These are phyloP conservation scores for Mamestra brassicae DNA, from an alignment of 2,888 invertebrate species.

Conservation along the genomic window DNA sequence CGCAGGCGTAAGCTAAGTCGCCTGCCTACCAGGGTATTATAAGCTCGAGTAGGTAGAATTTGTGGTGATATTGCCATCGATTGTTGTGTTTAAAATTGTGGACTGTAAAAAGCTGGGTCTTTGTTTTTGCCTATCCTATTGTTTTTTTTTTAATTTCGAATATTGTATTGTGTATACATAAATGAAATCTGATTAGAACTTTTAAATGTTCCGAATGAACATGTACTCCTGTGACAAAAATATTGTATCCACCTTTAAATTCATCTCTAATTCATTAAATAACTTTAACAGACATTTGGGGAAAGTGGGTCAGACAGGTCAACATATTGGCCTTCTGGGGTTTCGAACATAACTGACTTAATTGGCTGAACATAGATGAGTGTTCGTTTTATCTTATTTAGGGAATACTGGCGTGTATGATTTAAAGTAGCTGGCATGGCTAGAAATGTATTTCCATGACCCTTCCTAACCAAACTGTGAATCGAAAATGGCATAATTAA, in stretches of 20 bases:
- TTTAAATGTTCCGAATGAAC: no score
- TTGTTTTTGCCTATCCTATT: no score
- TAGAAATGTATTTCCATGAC: constrained; percentile 10
- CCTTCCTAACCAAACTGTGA: constrained; percentile 1
- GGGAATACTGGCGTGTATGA: not conserved
- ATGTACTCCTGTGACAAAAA: not conserved
- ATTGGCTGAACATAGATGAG: not conserved
- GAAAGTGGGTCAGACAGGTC: not conserved
- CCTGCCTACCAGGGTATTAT: constrained; percentile 27
- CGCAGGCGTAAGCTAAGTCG: constrained; percentile 45
- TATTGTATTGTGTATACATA: no score
- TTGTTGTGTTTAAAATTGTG: not conserved
- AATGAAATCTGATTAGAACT: no score
- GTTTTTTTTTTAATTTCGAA: no score
- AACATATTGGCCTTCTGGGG: not conserved
- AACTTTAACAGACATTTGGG: not conserved
- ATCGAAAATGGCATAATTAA: not conserved
- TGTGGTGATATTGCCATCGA: constrained; percentile 15
- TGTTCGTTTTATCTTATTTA: not conserved
- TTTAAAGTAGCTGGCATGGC: not conserved
- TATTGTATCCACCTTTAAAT: not conserved
- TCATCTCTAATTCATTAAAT: not conserved
- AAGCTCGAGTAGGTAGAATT: constrained; percentile 29
- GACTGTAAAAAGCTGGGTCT: not conserved
- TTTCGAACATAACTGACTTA: not conserved